Evolutionary conservation across 2,797 vertebrate species (phyloP).

Genomic region (Leuciscus waleckii): DNA sequence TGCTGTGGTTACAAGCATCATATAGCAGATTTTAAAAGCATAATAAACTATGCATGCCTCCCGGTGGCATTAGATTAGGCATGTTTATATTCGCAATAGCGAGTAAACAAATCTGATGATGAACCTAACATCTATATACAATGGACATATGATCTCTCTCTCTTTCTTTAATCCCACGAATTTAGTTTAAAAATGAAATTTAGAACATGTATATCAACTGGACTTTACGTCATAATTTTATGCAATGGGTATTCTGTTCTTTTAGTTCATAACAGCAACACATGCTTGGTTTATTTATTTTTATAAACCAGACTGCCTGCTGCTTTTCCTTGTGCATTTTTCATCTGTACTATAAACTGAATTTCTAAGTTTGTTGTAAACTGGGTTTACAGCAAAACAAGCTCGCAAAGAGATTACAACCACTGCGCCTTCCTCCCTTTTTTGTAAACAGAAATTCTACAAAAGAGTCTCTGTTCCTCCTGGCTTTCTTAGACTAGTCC

Average conservation of each 20-base stretch:
- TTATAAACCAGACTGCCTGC: not conserved
- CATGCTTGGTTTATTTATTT: not conserved
- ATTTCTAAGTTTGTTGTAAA: constrained; percentile 32
- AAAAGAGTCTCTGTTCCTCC: not conserved
- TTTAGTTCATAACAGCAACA: not conserved
- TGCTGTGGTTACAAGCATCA: constrained; percentile 1
- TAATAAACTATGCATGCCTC: constrained; percentile 5
- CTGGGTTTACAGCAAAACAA: constrained; percentile 17
- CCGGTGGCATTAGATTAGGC: not conserved
- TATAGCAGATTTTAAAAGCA: constrained; percentile 20
- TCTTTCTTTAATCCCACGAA: not conserved
- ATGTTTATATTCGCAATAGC: constrained; percentile 23
- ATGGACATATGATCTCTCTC: not conserved
- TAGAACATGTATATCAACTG: not conserved
- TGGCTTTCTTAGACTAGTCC: not conserved
- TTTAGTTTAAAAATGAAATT: not conserved
- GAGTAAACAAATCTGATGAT: constrained; percentile 37
- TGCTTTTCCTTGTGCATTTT: constrained; percentile 15
- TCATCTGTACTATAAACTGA: constrained; percentile 18
- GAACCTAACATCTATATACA: not conserved
- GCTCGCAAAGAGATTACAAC: constrained; percentile 22
- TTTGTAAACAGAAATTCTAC: constrained; percentile 26
- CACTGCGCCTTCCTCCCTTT: not conserved
- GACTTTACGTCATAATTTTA: not conserved
- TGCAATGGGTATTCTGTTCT: not conserved